These are phyloP conservation scores for Trissolcus brochymenae DNA, from an alignment of 2,888 invertebrate species.

Conservation along the genomic window DNA sequence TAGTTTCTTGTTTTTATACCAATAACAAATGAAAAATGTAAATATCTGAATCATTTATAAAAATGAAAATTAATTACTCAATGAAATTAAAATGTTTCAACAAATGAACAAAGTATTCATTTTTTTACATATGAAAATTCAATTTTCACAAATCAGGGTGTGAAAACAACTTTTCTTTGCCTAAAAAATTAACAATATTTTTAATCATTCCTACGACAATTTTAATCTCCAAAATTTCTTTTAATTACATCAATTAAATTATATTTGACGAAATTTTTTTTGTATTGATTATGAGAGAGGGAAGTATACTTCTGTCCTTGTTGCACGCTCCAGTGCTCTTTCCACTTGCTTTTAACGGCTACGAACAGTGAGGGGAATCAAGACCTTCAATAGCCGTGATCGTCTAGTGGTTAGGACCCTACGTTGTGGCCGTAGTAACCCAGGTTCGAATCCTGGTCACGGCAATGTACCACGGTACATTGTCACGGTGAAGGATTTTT, in stretches of 20 bases:
- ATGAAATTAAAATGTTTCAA: neutral
- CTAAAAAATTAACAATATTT: no score
- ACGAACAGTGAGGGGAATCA: conserved; percentile 1
- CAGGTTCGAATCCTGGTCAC: conserved; percentile 33
- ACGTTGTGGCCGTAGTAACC: conserved; percentile 76
- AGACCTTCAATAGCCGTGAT: conserved; percentile 60
- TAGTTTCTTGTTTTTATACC: neutral
- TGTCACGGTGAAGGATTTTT: conserved; percentile 50
- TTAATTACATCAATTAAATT: neutral
- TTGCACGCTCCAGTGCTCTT: conserved; percentile 15
- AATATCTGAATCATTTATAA: neutral
- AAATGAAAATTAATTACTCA: neutral
- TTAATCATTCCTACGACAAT: conserved; percentile 1
- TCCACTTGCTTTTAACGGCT: conserved; percentile 12
- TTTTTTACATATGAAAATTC: neutral
- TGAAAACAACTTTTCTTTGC: no score
- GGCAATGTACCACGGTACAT: conserved; percentile 36
- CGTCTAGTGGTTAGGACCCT: conserved; percentile 72
- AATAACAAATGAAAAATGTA: neutral
- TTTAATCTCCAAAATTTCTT: neutral
- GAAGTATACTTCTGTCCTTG: conserved; percentile 3
- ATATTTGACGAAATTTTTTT: neutral
- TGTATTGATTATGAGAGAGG: conserved; percentile 9
- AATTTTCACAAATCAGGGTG: no score
- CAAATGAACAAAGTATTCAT: neutral